Evolutionary conservation across 2,888 invertebrate genomes (phyloP).

Genomic region (Ommatoiulus sabulosus): DNA sequence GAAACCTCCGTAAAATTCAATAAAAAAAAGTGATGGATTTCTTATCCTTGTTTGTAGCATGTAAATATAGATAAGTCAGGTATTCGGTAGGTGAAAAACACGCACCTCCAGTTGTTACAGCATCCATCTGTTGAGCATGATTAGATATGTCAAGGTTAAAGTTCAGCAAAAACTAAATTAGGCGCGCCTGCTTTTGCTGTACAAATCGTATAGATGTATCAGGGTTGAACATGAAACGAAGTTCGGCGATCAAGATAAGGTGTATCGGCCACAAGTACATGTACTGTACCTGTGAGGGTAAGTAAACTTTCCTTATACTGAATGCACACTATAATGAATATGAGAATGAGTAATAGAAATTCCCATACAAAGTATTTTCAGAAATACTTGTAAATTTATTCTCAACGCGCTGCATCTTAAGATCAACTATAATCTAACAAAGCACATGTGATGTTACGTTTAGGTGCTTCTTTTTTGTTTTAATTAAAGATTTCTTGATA

Average conservation of each 20-base stretch:
- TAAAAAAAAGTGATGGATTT: neutral
- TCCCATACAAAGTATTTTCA: too few relatives aligned
- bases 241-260: neutral
- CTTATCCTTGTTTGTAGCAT: slow-evolving; percentile 6
- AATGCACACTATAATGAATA: neutral
- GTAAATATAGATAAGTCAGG: neutral
- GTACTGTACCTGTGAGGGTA: neutral
- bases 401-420: too few relatives aligned
- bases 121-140: neutral
- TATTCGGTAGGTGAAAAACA: slow-evolving; percentile 4
- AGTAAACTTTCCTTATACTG: neutral
- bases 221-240: neutral
- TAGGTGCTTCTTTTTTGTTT: too few relatives aligned
- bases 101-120: slow-evolving; percentile 24
- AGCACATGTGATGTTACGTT: too few relatives aligned
- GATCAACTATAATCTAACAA: too few relatives aligned
- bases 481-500: too few relatives aligned
- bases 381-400: too few relatives aligned
- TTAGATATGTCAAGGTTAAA: slow-evolving; percentile 7
- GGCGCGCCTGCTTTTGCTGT: neutral
- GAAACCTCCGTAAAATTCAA: neutral
- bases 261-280: neutral
- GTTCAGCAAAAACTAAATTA: neutral
- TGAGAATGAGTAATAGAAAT: neutral
- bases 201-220: neutral